A percentile compares a stretch with the other conserved stretches of the same genome.
Conservation (phyloP, 2,797 vertebrate genomes). For the Tragelaphus oryx region DNA sequence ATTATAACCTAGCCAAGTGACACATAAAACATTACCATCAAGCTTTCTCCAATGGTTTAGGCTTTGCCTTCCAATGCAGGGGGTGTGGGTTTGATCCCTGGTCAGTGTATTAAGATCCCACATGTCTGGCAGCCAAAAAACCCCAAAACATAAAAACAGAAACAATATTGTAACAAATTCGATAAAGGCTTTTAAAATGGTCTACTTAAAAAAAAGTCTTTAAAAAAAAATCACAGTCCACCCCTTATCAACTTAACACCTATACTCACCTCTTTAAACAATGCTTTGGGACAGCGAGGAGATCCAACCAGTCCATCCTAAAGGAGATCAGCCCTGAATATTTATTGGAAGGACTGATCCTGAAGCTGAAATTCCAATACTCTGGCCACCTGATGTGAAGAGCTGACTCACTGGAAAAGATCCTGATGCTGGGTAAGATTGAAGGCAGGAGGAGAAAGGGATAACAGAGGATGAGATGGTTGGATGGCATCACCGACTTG, state of each 20-base stretch:
- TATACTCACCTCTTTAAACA: background rate
- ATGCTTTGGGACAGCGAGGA: background rate
- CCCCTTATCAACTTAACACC: background rate
- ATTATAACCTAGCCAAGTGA: background rate
- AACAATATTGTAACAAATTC: background rate
- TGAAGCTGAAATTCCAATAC: no score
- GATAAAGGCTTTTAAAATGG: background rate
- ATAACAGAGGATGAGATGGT: no score
- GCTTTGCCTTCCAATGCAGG: background rate
- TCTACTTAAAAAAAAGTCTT: background rate
- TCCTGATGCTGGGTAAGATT: no score
- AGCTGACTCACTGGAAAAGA: no score
- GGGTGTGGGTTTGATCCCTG: rapidly evolving
- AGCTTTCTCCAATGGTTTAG: background rate
- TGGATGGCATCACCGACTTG: no score
- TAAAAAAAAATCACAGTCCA: background rate
- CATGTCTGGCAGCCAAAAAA: background rate
- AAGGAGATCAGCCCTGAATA: no score
- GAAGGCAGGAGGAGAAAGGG: no score
- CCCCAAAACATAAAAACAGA: background rate
- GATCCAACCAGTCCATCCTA: no score
- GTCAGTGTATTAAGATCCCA: background rate
- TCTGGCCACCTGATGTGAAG: no score
- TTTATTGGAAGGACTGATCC: no score
- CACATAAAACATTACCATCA: rapidly evolving